Percentiles rank a stretch among this genome's conserved stretches.
Evolutionary conservation across 1,140 invertebrate genomes (phyloP).

Genomic region (Eriocheir sinensis): DNA sequence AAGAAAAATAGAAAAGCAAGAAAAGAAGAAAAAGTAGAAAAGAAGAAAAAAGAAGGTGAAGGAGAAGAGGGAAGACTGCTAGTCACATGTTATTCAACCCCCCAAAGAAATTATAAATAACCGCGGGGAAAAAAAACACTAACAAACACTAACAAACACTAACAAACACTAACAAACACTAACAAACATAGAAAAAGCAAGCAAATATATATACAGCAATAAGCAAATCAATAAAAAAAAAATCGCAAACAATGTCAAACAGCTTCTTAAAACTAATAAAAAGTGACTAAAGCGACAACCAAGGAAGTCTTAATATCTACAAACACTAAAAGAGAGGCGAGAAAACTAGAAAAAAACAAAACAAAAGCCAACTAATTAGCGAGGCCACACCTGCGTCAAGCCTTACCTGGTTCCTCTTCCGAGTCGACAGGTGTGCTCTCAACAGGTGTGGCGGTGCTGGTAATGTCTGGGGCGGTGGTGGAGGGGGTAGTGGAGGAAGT

Average conservation of each 20-base stretch:
- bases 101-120: too few relatives aligned
- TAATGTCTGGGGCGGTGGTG: not conserved
- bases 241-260: too few relatives aligned
- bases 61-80: too few relatives aligned
- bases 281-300: too few relatives aligned
- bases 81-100: too few relatives aligned
- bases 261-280: too few relatives aligned
- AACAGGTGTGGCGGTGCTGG: slow-evolving; percentile 36
- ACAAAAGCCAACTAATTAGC: not conserved
- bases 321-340: too few relatives aligned
- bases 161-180: too few relatives aligned
- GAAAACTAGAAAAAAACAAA: too few relatives aligned
- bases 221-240: too few relatives aligned
- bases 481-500: not conserved
- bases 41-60: not conserved
- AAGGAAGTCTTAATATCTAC: too few relatives aligned
- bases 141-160: not conserved
- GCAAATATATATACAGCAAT: not conserved
- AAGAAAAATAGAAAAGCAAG: not conserved
- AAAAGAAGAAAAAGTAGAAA: not conserved
- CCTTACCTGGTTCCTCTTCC: not conserved
- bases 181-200: not conserved
- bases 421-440: not conserved
- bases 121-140: too few relatives aligned
- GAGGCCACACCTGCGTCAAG: not conserved